Base-by-base conservation (phyloP, 2,888 invertebrate genomes). In the Acrobasis consociella region DNA sequence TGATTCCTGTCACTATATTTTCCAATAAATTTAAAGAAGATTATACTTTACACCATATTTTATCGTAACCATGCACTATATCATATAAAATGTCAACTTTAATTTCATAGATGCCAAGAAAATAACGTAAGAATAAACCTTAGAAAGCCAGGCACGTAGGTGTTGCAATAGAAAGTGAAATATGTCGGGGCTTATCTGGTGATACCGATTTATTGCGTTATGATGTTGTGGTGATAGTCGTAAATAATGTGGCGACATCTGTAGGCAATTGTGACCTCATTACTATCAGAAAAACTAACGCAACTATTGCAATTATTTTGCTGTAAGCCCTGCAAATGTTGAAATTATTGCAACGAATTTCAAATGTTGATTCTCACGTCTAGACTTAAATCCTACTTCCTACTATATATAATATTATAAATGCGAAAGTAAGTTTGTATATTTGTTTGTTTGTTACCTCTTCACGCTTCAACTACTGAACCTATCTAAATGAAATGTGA, bases 181-280 rank as follows among this genome's bases (percentile, higher is more conserved):
- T 63, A 65, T 76, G 73, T 49, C 59, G 74, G 70, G 69, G 76
- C 77, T 81, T 81, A 84, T 83, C 82, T 76, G 62, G 38, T 74
- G 82, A 83, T 85, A 83, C 82, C 73, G 71, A 78, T 79, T 83
- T 81, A 83, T 79, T 74, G 66, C 73, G 46, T 60, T 60, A 63
- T 50, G 59, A 38, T 56, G 50, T 56, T 17, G 42, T 3, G 56
- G 13, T 7, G 46, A 42, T 16, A 56, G 5, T 31, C 31, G 31
- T 31, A 56, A 56, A 42, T 42, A 22, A 42, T 42, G 22, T 56
- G 56, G 56, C 56, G 56, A 56, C 56, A 56, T n/a, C 56, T 56
- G 10, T 52, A n/a, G 22, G 22, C 22, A 17, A 22, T 56, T 31
- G 5, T 31, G 2, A 31, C 7, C 31, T 31, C 8, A 31, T 31